These are phyloP conservation scores for Sphenodon punctatus DNA, from an alignment of 2,797 vertebrate species.

Conservation along the genomic window DNA sequence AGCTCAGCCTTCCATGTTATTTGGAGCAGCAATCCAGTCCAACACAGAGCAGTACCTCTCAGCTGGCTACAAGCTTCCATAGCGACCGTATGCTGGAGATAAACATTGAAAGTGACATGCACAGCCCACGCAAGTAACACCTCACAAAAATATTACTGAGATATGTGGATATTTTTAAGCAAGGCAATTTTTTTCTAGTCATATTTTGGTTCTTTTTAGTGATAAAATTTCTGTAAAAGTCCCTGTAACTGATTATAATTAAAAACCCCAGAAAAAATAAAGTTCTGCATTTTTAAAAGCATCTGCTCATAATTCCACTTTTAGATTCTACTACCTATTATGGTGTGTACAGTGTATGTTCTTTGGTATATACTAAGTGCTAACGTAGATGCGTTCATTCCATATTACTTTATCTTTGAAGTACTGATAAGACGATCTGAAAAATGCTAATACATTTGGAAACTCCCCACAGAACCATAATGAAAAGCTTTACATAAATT, in stretches of 20 bases:
- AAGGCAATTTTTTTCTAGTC: constrained; percentile 5
- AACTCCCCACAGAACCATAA: constrained; percentile 62
- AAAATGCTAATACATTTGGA: constrained; percentile 59
- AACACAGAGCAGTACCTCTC: constrained; percentile 49
- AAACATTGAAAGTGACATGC: constrained; percentile 28
- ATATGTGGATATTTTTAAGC: constrained; percentile 1
- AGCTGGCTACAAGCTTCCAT: constrained; percentile 56
- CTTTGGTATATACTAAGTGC: fast-evolving
- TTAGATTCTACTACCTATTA: constrained; percentile 12
- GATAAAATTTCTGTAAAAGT: constrained; percentile 23
- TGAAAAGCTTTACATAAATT: constrained; percentile 65
- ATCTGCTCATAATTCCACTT: constrained; percentile 34
- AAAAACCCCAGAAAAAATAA: neutral
- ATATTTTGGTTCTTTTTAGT: constrained; percentile 24
- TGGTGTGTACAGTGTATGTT: constrained; percentile 1
- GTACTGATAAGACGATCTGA: constrained; percentile 61
- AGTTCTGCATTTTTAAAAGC: constrained; percentile 26
- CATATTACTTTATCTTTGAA: constrained; percentile 61
- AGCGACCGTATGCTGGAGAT: constrained; percentile 46
- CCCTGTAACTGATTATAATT: constrained; percentile 42
- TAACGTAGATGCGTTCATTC: constrained; percentile 20
- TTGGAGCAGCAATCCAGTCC: constrained; percentile 59
- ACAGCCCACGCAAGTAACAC: constrained; percentile 3
- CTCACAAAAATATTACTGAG: neutral
- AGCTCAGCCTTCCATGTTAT: constrained; percentile 51